Evolutionary conservation across 2,113 vertebrate species (phyloP).

Genomic region (Antigone vipio): DNA sequence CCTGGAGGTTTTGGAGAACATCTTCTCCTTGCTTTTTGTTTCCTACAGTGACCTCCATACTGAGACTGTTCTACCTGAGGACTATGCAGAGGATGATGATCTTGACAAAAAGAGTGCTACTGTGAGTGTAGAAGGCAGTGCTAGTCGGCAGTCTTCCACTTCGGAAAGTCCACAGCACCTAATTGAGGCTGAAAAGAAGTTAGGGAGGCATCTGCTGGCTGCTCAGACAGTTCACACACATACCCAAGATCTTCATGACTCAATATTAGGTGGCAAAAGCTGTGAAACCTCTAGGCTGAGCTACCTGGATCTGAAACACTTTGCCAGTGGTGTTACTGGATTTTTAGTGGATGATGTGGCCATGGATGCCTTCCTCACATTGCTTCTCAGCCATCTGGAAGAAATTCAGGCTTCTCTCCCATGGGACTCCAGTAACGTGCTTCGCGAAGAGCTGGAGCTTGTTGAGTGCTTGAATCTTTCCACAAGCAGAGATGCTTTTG

Average conservation of each 20-base stretch:
- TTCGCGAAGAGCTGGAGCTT: constrained; percentile 69
- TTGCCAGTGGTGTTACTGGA: constrained; percentile 76
- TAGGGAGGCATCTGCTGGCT: neutral
- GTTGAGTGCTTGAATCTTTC: constrained; percentile 79
- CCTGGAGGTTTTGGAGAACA: constrained; percentile 94
- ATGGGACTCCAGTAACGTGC: constrained; percentile 56
- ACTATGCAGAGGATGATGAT: constrained; percentile 72
- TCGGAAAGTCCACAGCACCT: constrained; percentile 51
- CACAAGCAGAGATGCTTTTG: constrained; percentile 78
- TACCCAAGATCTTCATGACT: neutral
- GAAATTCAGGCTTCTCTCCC: constrained; percentile 75
- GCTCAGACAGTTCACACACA: neutral
- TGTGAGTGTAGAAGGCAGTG: neutral
- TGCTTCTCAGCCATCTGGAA: constrained; percentile 87
- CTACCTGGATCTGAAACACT: constrained; percentile 82
- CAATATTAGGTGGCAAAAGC: neutral
- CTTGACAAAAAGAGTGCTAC: constrained; percentile 21
- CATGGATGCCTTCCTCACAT: constrained; percentile 84
- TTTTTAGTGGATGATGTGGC: constrained; percentile 84
- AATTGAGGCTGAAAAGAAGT: constrained; percentile 26
- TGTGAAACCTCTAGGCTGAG: neutral
- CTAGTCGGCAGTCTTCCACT: constrained; percentile 32
- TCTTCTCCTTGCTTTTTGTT: constrained; percentile 94
- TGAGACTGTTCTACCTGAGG: constrained; percentile 61
- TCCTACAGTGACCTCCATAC: constrained; percentile 83